These are phyloP conservation scores for Myodes glareolus DNA, from an alignment of 2,113 vertebrate species.

Conservation along the genomic window DNA sequence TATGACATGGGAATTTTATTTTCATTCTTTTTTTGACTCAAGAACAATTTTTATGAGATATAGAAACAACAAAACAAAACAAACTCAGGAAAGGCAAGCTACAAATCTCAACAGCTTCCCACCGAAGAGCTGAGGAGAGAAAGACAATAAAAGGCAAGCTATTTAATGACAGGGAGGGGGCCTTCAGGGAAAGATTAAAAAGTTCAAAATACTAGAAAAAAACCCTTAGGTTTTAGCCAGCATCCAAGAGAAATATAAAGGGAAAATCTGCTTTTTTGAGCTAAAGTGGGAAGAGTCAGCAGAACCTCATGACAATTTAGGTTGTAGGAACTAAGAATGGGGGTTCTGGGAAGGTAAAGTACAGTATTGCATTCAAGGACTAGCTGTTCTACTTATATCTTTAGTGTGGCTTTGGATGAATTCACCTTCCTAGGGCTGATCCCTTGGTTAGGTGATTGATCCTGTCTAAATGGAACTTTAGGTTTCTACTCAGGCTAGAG, in stretches of 20 bases:
- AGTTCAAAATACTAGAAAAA: not conserved
- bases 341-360: not conserved
- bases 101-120: not conserved
- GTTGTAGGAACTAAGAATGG: not conserved
- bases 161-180: not conserved
- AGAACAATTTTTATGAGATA: not conserved
- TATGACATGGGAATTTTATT: not conserved
- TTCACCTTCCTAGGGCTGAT: not conserved
- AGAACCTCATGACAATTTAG: not conserved
- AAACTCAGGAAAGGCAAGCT: not conserved
- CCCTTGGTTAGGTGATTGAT: not conserved
- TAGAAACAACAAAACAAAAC: not conserved
- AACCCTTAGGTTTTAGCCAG: not conserved
- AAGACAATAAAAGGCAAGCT: not conserved
- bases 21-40: not conserved
- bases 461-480: not conserved
- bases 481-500: not conserved
- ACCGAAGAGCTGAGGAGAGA: not conserved
- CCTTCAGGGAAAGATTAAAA: not conserved
- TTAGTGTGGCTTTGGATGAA: not conserved
- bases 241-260: not conserved
- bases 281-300: not conserved
- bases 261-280: not conserved
- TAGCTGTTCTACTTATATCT: not conserved
- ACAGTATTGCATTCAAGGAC: not conserved